Conservation (phyloP, 92 coral and sea anemone genomes). For the Montipora capitata region DNA sequence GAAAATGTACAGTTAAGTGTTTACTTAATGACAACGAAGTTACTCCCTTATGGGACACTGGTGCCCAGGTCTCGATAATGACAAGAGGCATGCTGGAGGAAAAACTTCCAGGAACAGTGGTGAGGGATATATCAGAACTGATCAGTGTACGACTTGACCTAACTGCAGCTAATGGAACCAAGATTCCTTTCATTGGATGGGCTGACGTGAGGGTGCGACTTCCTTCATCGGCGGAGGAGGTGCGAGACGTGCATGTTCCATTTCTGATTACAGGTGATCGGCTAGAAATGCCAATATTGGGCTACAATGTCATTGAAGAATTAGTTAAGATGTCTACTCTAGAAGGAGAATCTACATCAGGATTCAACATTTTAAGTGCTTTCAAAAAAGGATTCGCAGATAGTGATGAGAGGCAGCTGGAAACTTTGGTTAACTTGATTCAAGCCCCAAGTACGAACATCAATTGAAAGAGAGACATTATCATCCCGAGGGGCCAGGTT, state of each 20-base stretch:
- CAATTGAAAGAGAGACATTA: no score
- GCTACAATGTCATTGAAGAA: no score
- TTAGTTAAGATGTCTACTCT: no score
- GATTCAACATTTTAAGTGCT: no score
- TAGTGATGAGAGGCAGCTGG: no score
- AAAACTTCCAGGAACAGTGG: constrained; percentile 35
- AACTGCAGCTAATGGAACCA: constrained; percentile 2
- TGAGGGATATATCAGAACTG: constrained; percentile 32
- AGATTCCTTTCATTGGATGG: constrained; percentile 27
- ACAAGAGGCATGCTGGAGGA: constrained; percentile 31
- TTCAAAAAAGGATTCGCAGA: no score
- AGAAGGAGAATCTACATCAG: no score
- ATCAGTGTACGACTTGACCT: constrained; percentile 16
- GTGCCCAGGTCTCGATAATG: constrained; percentile 55
- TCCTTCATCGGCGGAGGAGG: constrained; percentile 10
- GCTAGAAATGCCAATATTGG: not conserved
- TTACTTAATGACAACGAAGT: constrained; percentile 41
- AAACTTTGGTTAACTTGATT: no score
- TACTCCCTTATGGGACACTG: constrained; percentile 50
- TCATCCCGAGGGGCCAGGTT: not conserved
- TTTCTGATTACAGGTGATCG: constrained; percentile 11
- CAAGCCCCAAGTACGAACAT: no score
- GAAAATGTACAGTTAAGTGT: constrained; percentile 63
- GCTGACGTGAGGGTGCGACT: constrained; percentile 12
- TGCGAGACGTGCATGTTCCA: constrained; percentile 17